Percentiles rank a stretch among this genome's conserved stretches.
These are phyloP conservation scores for Heliconius ismenius DNA, from an alignment of 2,888 invertebrate species.

Conservation along the genomic window DNA sequence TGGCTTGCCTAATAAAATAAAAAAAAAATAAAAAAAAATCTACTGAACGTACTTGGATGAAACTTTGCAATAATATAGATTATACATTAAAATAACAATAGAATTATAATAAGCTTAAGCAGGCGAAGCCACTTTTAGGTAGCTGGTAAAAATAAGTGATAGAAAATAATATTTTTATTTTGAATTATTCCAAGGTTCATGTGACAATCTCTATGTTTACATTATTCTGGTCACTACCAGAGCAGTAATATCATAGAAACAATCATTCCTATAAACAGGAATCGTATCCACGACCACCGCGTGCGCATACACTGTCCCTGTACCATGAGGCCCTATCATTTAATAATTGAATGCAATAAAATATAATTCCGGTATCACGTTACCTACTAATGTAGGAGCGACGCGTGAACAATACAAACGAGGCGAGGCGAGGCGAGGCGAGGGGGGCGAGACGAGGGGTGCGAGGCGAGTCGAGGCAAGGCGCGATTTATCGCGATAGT, in stretches of 20 bases:
- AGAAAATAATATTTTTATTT: background rate
- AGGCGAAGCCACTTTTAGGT: too few relatives aligned
- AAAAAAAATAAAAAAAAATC: too few relatives aligned
- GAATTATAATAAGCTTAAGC: too few relatives aligned
- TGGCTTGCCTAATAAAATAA: too few relatives aligned
- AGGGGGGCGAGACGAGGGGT: too few relatives aligned
- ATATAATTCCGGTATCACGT: constrained; percentile 12
- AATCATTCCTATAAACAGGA: background rate
- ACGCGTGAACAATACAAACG: constrained; percentile 35
- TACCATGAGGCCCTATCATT: background rate
- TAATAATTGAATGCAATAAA: background rate
- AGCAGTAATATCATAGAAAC: too few relatives aligned
- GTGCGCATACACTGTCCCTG: background rate
- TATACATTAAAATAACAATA: too few relatives aligned
- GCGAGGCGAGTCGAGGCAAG: too few relatives aligned
- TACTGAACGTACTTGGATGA: too few relatives aligned
- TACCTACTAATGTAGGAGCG: background rate
- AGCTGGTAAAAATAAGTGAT: too few relatives aligned
- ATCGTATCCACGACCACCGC: background rate
- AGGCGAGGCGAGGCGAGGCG: constrained; percentile 12
- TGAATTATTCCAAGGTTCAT: background rate
- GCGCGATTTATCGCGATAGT: constrained; percentile 52
- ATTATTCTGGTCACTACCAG: background rate
- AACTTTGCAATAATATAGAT: too few relatives aligned
- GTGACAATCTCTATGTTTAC: background rate